Evolutionary conservation across 1,140 invertebrate species (phyloP).

Genomic region (Geopemphigus sp.): DNA sequence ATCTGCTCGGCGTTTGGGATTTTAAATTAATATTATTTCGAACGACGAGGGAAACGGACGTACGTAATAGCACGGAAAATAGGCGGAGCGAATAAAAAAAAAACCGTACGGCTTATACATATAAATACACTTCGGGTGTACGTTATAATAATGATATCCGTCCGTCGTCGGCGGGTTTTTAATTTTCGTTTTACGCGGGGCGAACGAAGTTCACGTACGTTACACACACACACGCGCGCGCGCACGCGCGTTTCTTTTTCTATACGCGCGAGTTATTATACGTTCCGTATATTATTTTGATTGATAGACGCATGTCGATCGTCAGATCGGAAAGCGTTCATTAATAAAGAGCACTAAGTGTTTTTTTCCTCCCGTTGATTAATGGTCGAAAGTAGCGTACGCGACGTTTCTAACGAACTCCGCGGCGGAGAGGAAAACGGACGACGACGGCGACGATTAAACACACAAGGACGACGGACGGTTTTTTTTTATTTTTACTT

Average conservation of each 20-base stretch:
- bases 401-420: constrained; percentile 18
- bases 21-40: background rate
- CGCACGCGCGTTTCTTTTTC: background rate
- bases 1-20: background rate
- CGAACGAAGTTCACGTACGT: background rate
- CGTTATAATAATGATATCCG: constrained; percentile 18
- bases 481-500: background rate
- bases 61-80: background rate
- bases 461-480: too few relatives aligned
- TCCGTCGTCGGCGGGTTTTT: constrained; percentile 4
- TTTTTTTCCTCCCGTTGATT: constrained; percentile 29
- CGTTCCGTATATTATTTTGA: constrained; percentile 2
- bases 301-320: constrained; percentile 48
- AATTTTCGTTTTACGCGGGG: background rate
- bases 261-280: background rate
- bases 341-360: constrained; percentile 41
- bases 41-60: background rate
- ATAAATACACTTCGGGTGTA: background rate
- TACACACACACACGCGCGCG: too few relatives aligned
- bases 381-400: constrained; percentile 28
- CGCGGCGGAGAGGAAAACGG: background rate
- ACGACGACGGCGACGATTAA: background rate
- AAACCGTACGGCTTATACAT: too few relatives aligned
- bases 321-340: constrained; percentile 30
- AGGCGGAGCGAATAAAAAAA: background rate